These are phyloP conservation scores for Pseudopleuronectes americanus DNA, from an alignment of 2,797 vertebrate genomes.

Conservation along the genomic window DNA sequence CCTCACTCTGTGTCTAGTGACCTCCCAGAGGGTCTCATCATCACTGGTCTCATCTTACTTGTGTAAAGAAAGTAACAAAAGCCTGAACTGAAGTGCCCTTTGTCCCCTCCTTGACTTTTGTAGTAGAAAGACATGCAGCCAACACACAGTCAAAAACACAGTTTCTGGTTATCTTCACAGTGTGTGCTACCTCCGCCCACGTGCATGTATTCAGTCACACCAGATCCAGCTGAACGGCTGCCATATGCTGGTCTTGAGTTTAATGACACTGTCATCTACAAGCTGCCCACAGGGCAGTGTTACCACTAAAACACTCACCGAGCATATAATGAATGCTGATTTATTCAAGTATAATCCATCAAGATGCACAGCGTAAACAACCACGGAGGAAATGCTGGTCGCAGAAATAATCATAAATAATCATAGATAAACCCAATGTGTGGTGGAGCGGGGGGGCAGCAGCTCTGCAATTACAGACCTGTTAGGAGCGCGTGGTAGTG, in stretches of 20 bases:
- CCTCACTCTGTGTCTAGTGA: too few species aligned
- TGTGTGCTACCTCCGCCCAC: not conserved
- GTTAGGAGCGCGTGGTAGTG: constrained; percentile 97
- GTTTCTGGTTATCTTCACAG: constrained; percentile 2
- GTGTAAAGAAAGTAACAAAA: too few species aligned
- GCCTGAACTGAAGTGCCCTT: too few species aligned
- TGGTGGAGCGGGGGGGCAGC: not conserved
- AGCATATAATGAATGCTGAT: not conserved
- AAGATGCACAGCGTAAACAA: not conserved
- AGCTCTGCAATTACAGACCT: constrained; percentile 80
- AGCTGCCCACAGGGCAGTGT: not conserved
- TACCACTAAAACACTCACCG: not conserved
- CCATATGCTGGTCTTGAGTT: not conserved
- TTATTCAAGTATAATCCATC: not conserved
- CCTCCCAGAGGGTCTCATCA: too few species aligned
- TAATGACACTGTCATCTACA: not conserved
- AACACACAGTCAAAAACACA: not conserved
- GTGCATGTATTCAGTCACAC: not conserved
- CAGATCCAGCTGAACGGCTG: not conserved
- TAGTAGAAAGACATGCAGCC: too few species aligned
- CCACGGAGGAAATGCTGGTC: not conserved
- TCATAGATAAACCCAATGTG: not conserved
- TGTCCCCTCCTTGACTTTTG: too few species aligned
- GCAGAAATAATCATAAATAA: not conserved
- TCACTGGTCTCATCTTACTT: too few species aligned